Evolutionary conservation across 2,797 vertebrate species (phyloP), one percentile per base, ranked within the genome.

Genomic region (Loris lydekkerianus): DNA sequence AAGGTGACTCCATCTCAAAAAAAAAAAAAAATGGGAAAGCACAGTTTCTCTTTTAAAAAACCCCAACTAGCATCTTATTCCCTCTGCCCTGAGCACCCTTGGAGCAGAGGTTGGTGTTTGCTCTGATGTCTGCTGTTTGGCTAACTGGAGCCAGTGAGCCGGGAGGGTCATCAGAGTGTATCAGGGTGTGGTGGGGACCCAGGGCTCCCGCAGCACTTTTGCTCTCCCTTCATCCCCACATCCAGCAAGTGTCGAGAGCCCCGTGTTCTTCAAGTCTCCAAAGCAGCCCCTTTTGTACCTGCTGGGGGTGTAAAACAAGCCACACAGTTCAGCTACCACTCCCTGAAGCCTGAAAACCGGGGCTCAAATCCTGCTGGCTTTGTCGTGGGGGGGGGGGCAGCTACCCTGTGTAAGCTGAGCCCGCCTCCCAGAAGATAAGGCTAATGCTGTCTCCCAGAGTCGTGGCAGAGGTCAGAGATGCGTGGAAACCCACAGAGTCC

Each of bases 361-460:
- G 49, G 21, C 49, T 61, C 2, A 2, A 15, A 53, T 10, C 73
- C 34, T 8, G 34, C 34, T 8, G 34, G 43, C 58, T 40, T 2
- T 14, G 34, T 43, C 76, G 9, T 7, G 0, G 40, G 40, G 40
- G 3, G 0, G n/a, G 34, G 8, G n/a, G 40, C 76, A 15, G 1
- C 1, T 18, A 34, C 23, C 20, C 27, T 0, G 11, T 3, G 60
- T 37, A 2, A 23, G 49, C 70, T 15, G 20, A 76, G 46, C 34
- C 60, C 13, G 0, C 2, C 40, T 34, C 2, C 0, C 56, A 0
- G 76, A 78, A 58, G 34, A 9, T 0, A 0, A 15, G 0, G 3
- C 46, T 4, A 10, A 25, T 2, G 0, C 31, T 0, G 0, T 3
- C 43, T n/a, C 40, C 40, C 5, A 7, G 83, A 34, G 29, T 18